These are phyloP conservation scores for Zaprionus gabonicus DNA, from an alignment of 1,140 invertebrate genomes.

Conservation along the genomic window DNA sequence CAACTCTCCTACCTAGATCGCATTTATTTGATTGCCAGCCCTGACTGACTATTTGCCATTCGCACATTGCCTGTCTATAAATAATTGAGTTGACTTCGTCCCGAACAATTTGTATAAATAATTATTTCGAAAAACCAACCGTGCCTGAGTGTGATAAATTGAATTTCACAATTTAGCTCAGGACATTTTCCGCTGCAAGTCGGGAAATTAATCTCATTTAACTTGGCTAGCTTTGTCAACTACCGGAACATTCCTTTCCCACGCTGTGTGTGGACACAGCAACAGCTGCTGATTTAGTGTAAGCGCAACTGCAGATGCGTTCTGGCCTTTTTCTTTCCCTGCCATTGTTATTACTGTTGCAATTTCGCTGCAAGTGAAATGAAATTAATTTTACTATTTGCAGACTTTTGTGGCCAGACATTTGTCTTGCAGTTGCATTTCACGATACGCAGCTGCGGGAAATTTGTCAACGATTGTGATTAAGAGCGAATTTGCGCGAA, in stretches of 20 bases:
- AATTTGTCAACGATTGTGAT: conserved; percentile 68
- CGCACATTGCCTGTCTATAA: no score
- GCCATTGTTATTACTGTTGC: conserved; percentile 35
- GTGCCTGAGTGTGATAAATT: no score
- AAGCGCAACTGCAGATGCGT: conserved; percentile 4
- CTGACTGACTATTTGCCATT: no score
- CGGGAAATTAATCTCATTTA: neutral
- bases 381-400: conserved; percentile 76
- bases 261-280: conserved; percentile 20
- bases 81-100: no score
- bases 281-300: conserved; percentile 40
- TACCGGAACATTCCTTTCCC: conserved; percentile 18
- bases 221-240: conserved; percentile 10
- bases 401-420: conserved; percentile 65
- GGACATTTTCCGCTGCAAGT: neutral
- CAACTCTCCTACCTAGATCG: no score
- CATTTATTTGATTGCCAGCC: no score
- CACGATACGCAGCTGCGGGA: conserved; percentile 54
- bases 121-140: no score
- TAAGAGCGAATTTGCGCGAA: conserved; percentile 45
- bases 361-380: conserved; percentile 47
- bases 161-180: neutral
- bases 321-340: conserved; percentile 16
- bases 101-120: no score
- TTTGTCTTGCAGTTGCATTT: conserved; percentile 70